Conservation (phyloP, 2,113 vertebrate species). For the Leptodactylus fuscus region DNA sequence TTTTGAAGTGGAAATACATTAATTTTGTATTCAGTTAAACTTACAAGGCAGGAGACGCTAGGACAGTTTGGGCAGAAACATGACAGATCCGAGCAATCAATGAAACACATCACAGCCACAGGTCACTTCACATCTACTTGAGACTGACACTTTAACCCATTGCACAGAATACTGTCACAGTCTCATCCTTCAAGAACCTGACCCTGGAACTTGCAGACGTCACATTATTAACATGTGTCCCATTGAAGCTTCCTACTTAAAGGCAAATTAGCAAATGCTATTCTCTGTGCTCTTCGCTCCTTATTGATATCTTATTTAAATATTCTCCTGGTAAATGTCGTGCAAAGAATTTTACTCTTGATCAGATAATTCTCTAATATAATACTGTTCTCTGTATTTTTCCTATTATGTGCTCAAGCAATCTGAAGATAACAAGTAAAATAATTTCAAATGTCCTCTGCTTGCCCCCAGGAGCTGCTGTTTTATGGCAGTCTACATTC, state of each 20-base stretch:
- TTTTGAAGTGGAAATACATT: constrained; percentile 58
- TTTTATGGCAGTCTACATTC: neutral
- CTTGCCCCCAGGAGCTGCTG: neutral
- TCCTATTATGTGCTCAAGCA: neutral
- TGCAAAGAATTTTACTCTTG: neutral
- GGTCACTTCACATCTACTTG: constrained; percentile 41
- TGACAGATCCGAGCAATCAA: constrained; percentile 41
- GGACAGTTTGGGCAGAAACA: constrained; percentile 44
- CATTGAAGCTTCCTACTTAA: neutral
- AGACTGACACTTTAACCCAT: constrained; percentile 42
- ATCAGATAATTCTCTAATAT: neutral
- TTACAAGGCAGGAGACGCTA: constrained; percentile 26
- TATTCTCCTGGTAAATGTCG: neutral
- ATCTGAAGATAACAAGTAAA: neutral
- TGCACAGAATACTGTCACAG: neutral
- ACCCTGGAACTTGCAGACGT: constrained; percentile 23
- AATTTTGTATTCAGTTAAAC: constrained; percentile 51
- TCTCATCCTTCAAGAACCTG: neutral
- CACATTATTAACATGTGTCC: neutral
- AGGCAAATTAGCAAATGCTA: neutral
- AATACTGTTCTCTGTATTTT: neutral
- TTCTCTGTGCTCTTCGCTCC: neutral
- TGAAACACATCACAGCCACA: constrained; percentile 42
- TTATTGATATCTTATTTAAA: neutral
- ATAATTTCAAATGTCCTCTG: neutral